These are phyloP conservation scores for Amphipyra tragopoginis DNA, from an alignment of 2,888 invertebrate genomes.

Conservation along the genomic window DNA sequence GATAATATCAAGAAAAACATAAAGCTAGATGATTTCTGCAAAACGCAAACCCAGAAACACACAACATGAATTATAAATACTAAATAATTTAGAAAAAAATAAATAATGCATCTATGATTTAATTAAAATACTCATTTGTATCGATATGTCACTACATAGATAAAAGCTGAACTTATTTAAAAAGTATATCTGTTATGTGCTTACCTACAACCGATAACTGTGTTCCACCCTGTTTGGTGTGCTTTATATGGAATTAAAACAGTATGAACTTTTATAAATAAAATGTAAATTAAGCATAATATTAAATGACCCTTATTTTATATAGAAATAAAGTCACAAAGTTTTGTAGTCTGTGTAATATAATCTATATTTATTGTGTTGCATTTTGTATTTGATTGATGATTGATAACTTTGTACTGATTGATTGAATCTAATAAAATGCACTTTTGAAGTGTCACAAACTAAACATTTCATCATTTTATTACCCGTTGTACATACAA, in stretches of 20 bases:
- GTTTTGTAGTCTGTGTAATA: slow-evolving; percentile 69
- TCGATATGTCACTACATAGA: too few species aligned
- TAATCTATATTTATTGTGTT: slow-evolving; percentile 79
- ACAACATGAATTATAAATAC: too few species aligned
- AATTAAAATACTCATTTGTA: too few species aligned
- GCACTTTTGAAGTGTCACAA: slow-evolving; percentile 85
- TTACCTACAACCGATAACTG: not conserved
- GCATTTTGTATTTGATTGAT: slow-evolving; percentile 59
- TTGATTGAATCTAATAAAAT: slow-evolving; percentile 81
- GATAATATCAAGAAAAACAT: too few species aligned
- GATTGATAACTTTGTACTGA: slow-evolving; percentile 80
- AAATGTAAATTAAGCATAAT: slow-evolving; percentile 42
- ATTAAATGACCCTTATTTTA: slow-evolving; percentile 50
- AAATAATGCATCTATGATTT: too few species aligned
- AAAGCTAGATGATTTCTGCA: too few species aligned
- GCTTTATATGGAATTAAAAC: slow-evolving; percentile 12
- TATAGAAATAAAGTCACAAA: slow-evolving; percentile 59
- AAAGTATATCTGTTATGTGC: too few species aligned
- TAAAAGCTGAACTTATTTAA: too few species aligned
- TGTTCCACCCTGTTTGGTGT: slow-evolving; percentile 42
- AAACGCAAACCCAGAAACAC: too few species aligned
- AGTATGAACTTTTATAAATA: slow-evolving; percentile 19
- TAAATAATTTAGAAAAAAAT: too few species aligned
- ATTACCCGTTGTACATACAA: not conserved
- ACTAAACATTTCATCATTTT: slow-evolving; percentile 59